A percentile compares a stretch with the other conserved stretches of the same genome.
These are phyloP conservation scores for Chloropsis hardwickii DNA, from an alignment of 2,113 vertebrate genomes.

Conservation along the genomic window DNA sequence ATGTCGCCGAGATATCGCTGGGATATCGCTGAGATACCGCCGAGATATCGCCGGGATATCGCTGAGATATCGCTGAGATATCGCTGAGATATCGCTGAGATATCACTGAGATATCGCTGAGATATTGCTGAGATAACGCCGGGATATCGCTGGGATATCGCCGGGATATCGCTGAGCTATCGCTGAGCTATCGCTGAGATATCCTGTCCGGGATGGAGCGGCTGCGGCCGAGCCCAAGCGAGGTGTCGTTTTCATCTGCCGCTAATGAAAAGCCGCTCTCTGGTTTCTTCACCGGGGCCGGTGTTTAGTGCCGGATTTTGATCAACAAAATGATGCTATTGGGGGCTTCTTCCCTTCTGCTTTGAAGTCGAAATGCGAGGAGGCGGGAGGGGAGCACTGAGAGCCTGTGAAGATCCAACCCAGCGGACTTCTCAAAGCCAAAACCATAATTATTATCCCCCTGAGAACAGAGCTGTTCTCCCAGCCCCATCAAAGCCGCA, in stretches of 20 bases:
- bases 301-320: neutral
- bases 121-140: accelerated
- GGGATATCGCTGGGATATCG: neutral
- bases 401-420: constrained; percentile 19
- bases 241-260: neutral
- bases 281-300: neutral
- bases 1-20: neutral
- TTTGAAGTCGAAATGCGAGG: neutral
- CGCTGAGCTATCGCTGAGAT: accelerated
- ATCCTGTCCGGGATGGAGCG: neutral
- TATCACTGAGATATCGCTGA: neutral
- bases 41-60: accelerated
- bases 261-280: neutral
- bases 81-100: accelerated
- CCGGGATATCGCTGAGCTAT: accelerated
- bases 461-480: neutral
- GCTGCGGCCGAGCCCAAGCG: neutral
- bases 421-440: neutral
- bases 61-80: neutral
- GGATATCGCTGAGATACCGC: too few species aligned
- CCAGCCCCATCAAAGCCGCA: neutral
- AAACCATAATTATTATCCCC: neutral
- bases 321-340: neutral
- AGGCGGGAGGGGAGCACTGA: neutral
- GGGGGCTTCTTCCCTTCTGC: neutral